Conservation (phyloP, 1,140 invertebrate species). For the Habropoda laboriosa region DNA sequence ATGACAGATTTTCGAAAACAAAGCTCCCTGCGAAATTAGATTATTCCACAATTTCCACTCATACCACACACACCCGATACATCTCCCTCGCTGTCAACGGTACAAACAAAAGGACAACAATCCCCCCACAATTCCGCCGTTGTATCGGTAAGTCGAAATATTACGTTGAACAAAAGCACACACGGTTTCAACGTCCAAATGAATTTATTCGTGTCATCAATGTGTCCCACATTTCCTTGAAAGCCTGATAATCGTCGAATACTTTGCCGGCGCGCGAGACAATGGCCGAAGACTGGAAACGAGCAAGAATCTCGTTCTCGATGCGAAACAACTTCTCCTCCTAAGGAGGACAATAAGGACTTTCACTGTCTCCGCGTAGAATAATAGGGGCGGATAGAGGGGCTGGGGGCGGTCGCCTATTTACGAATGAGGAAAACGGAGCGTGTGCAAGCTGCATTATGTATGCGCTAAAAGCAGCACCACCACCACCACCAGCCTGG, state of each 20-base stretch:
- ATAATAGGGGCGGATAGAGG: conserved; percentile 32
- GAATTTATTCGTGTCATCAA: not conserved
- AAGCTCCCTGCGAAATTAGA: no score
- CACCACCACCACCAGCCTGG: no score
- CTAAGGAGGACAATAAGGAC: conserved; percentile 16
- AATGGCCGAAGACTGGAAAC: conserved; percentile 9
- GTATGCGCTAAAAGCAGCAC: conserved; percentile 33
- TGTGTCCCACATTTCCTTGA: not conserved
- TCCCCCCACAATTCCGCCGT: no score
- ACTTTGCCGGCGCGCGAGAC: not conserved
- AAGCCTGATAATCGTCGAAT: conserved; percentile 20
- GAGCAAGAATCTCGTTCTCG: conserved; percentile 5
- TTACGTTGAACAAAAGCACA: no score
- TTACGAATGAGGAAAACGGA: conserved; percentile 39
- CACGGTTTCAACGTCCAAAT: not conserved
- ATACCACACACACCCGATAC: no score
- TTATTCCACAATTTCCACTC: no score
- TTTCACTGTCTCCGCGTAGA: conserved; percentile 16
- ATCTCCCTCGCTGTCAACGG: no score
- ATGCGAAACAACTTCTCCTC: not conserved
- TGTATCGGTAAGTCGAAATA: no score
- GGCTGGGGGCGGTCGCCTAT: conserved; percentile 36
- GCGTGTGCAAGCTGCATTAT: conserved; percentile 28
- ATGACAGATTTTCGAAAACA: no score
- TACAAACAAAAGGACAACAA: no score